A percentile compares a stretch with the other conserved stretches of the same genome.
Evolutionary conservation across 2,888 invertebrate genomes (phyloP).

Genomic region (Cylindroiulus punctatus): DNA sequence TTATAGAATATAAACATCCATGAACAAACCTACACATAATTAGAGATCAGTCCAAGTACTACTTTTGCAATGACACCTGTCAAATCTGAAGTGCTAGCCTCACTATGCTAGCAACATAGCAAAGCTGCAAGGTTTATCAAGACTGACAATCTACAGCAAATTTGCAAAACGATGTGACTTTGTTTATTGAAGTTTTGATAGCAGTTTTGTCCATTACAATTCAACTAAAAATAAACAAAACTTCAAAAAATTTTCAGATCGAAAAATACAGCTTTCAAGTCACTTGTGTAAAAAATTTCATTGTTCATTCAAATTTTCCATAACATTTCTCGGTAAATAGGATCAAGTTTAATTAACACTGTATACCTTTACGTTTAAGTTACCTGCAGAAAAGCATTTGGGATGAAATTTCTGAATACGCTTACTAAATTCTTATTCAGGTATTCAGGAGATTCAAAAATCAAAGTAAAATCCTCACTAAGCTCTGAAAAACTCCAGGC

Average conservation of each 20-base stretch:
- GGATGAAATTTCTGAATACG: slow-evolving; percentile 52
- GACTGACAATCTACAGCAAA: neutral
- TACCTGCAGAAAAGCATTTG: neutral
- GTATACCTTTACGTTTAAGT: neutral
- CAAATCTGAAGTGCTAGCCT: too few relatives aligned
- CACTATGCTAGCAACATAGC: too few relatives aligned
- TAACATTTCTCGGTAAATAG: neutral
- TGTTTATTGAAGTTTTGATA: slow-evolving; percentile 24
- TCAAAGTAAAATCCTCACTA: neutral
- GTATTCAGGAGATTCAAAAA: slow-evolving; percentile 49
- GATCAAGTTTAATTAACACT: neutral
- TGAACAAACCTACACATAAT: too few relatives aligned
- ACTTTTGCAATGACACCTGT: too few relatives aligned
- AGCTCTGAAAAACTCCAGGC: neutral
- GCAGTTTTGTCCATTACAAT: neutral
- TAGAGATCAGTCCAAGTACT: too few relatives aligned
- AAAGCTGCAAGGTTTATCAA: too few relatives aligned
- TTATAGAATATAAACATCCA: too few relatives aligned
- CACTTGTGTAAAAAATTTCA: slow-evolving; percentile 9
- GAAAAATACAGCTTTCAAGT: slow-evolving; percentile 31
- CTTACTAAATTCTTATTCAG: slow-evolving; percentile 59
- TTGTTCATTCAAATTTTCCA: neutral
- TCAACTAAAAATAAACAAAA: neutral
- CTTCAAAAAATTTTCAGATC: neutral
- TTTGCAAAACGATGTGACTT: slow-evolving; percentile 2